phyloP scores from a whole-genome alignment of 2,888 invertebrate genomes.

The Noctua janthina region DNA sequence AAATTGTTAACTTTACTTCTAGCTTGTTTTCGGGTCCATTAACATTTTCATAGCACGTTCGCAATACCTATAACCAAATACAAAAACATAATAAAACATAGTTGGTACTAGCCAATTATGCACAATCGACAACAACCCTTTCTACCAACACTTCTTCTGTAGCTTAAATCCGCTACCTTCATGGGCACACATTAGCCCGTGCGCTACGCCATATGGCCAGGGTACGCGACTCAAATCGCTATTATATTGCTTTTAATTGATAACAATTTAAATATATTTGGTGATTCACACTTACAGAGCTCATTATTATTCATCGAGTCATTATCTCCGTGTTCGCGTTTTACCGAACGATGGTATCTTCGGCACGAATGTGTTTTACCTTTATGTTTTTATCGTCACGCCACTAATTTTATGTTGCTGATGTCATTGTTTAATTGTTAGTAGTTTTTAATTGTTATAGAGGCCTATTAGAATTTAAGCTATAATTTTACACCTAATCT shows the following conservation, averaged over 20 bases:
- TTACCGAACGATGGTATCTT: conserved; percentile 85
- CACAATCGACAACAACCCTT: not conserved
- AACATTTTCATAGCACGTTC: not conserved
- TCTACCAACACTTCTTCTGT: not conserved
- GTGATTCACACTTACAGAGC: conserved; percentile 90
- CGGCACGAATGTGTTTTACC: conserved; percentile 87
- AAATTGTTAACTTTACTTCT: not conserved
- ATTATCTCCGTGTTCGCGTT: conserved; percentile 88
- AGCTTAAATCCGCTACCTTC: conserved; percentile 55
- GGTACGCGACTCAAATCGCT: conserved; percentile 88
- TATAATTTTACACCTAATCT: not conserved
- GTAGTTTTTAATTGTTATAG: conserved; percentile 53
- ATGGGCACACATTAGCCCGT: conserved; percentile 79
- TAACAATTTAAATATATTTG: conserved; percentile 91
- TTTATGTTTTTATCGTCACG: conserved; percentile 86
- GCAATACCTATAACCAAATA: not conserved
- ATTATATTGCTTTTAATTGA: conserved; percentile 91
- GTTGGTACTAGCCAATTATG: not conserved
- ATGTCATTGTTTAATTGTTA: conserved; percentile 70
- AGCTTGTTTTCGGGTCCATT: not conserved
- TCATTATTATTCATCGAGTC: conserved; percentile 90
- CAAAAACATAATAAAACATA: not conserved
- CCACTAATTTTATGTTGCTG: conserved; percentile 76
- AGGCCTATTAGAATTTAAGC: conserved; percentile 14
- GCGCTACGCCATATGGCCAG: conserved; percentile 86